Evolutionary conservation across 2,888 invertebrate species (phyloP).

Genomic region (Altica lythri): DNA sequence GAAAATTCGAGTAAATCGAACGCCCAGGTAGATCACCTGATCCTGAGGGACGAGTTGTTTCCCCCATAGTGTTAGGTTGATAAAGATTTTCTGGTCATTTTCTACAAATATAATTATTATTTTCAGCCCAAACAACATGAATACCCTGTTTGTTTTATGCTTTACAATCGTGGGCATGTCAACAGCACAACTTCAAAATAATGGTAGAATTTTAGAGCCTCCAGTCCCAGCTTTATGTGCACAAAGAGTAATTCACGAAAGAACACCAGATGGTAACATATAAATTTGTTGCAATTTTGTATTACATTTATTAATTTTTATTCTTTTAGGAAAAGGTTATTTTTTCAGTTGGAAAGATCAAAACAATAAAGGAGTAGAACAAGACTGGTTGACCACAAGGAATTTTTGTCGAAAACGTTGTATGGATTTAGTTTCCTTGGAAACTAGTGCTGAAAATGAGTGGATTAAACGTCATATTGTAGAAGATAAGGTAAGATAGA

Average conservation of each 20-base stretch:
- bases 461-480: conserved; percentile 82
- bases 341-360: conserved; percentile 88
- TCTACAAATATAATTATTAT: neutral
- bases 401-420: conserved; percentile 87
- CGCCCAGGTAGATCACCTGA: too few relatives aligned
- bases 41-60: too few relatives aligned
- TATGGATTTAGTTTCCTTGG: conserved; percentile 87
- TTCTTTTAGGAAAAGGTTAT: conserved; percentile 70
- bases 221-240: conserved; percentile 78
- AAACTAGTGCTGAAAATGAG: conserved; percentile 85
- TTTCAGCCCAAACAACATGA: conserved; percentile 20
- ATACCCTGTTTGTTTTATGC: conserved; percentile 40
- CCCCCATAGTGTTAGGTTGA: too few relatives aligned
- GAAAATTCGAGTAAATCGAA: too few relatives aligned
- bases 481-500: conserved; percentile 73
- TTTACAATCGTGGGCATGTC: conserved; percentile 58
- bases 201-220: conserved; percentile 75
- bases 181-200: conserved; percentile 65
- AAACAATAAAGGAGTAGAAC: conserved; percentile 72
- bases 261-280: conserved; percentile 75
- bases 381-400: conserved; percentile 83
- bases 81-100: neutral
- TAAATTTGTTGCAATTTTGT: too few relatives aligned
- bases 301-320: neutral
- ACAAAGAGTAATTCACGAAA: conserved; percentile 73